Base-by-base conservation (phyloP, 2,888 invertebrate species). In the Archips xylosteana region DNA sequence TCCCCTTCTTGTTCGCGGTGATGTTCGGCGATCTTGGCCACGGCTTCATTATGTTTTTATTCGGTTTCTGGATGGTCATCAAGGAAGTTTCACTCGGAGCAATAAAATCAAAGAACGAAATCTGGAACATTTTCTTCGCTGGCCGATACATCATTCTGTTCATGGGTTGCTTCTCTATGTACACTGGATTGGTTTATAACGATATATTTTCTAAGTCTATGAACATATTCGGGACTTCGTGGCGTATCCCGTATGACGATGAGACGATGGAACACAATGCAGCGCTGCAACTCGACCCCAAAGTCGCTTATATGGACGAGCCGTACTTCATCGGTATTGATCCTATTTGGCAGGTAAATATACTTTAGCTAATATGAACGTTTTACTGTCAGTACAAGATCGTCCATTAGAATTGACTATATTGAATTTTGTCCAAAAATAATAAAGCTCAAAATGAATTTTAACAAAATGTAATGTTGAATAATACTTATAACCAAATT, bases 131-230 rank as follows among this genome's bases (percentile, higher is more conserved):
- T 68, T 99, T 99, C 95, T 99, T 99, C 91, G 98, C 98, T 76
- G 99, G 99, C 70, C 97, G 99, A 61, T 99, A 99, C 92, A 98
- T 99, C 76, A 98, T 99, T 66, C 95, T 99, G 57, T 95, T 99
- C 80, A 99, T 99, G 99, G 99, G 99, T 6, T 89, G 97, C 15
- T 99, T 99, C 92, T 99, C 99, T 0, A 98, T 99, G 95, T 99
- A 99, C 94, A 99, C 99, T 36, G 99, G 99, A 0, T 81, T 99
- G 5, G 97, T 99, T 75, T 99, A 99, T 92, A 99, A 99, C 89
- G 99, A 99, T 85, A 95, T 98, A 39, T 99, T 99, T 94, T 98
- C 99, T 4, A 99, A 99, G 87, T 98, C 99, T 0, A 88, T 99
- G 83, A 99, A 99, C 85, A 96, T 99, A 54, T 99, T 99, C 89